These are phyloP conservation scores for Manis crassicaudata DNA, from an alignment of 2,797 vertebrate species.

Conservation along the genomic window DNA sequence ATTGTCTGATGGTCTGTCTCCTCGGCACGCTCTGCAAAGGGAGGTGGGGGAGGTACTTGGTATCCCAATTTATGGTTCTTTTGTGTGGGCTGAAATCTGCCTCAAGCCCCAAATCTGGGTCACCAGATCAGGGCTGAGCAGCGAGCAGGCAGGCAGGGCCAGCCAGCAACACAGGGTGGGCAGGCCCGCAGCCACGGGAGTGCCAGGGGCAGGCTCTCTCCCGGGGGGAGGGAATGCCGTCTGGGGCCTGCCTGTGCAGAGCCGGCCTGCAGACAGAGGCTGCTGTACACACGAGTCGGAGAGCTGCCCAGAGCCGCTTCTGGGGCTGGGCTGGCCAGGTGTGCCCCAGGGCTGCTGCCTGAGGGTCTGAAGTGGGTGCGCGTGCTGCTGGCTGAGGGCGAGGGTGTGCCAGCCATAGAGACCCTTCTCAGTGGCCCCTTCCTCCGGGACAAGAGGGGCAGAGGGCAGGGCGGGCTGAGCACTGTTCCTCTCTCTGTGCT, in stretches of 20 bases:
- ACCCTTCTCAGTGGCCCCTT: background rate
- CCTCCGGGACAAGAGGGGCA: background rate
- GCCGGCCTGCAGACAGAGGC: background rate
- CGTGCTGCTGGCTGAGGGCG: background rate
- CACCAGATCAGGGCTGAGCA: background rate
- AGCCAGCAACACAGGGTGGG: background rate
- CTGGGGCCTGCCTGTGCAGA: background rate
- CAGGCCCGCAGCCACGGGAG: accelerated
- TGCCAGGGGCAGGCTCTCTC: background rate
- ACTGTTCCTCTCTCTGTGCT: accelerated
- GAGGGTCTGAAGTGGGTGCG: no score
- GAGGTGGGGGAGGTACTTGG: background rate
- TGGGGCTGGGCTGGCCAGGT: background rate
- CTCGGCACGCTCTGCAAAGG: accelerated
- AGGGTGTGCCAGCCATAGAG: background rate
- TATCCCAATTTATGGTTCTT: background rate
- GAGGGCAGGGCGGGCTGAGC: background rate
- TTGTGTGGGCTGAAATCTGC: background rate
- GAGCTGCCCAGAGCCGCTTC: background rate
- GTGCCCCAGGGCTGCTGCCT: background rate
- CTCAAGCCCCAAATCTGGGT: background rate
- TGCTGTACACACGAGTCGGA: background rate
- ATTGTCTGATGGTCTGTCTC: background rate
- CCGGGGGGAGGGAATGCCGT: accelerated
- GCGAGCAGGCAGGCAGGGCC: background rate